Base-by-base conservation (phyloP, 2,797 vertebrate species). In the Halcyon smyrnensis region DNA sequence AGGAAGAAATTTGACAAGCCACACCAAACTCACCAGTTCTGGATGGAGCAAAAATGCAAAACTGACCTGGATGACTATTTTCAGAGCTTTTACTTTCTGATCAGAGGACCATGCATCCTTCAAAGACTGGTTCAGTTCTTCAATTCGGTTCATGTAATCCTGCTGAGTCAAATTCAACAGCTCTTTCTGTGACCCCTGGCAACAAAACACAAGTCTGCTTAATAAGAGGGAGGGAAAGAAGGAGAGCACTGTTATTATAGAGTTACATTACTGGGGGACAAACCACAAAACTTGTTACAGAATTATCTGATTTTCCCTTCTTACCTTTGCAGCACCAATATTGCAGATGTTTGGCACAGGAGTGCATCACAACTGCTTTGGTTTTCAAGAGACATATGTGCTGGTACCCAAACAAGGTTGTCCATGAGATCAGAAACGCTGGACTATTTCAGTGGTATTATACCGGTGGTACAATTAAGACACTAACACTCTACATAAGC, bases 11-110 rank as follows among this genome's bases (percentile, higher is more conserved):
- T 0, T 0, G 36, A 76, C 25, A 82, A 74, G 8, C 30, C 45
- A 15, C 28, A 59, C 8, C 43, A 54, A 74, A n/a, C n/a, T 57
- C 36, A 34, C 6, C 6, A 14, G 25, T n/a, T 77, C 36, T 60
- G 27, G 32, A 65, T 1, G 54, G 20, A 89, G 76, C 9, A 51
- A 56, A 77, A 77, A 5, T 0, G 10, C 48, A 17, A 36, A 69
- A 80, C 98, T 92, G 65, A 99, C 99, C 99, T 99, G 99, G 89
- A 99, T 99, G 73, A 99, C 99, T 28, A 99, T 99, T 97, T 99
- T 99, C 84, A 99, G 97, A 78, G 99, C 99, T 98, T 99, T 99
- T 91, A 99, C 99, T 98, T 99, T 99, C 98, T 99, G 99, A 97
- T 99, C 99, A 0, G 99, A 99, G 78, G 99, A 98, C 99, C 99